Percentiles rank a stretch among this genome's conserved stretches.
phyloP scores from a whole-genome alignment of 2,888 invertebrate species.

The Sarcophaga variegata region DNA sequence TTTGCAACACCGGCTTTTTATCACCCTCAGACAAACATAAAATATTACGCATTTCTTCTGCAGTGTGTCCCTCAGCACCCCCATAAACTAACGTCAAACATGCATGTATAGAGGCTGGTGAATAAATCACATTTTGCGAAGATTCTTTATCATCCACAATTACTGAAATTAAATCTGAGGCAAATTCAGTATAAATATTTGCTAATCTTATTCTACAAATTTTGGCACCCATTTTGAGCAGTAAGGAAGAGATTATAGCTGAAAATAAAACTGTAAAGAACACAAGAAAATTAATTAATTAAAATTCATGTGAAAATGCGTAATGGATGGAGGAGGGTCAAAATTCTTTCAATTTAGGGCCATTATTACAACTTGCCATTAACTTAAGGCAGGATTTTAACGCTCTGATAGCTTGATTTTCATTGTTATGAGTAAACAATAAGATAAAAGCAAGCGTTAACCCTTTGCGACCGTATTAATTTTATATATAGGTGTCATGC shows the following conservation, averaged over 20 bases:
- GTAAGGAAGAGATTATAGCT: conserved; percentile 5
- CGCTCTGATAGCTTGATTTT: too few relatives aligned
- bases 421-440: too few relatives aligned
- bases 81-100: conserved; percentile 87
- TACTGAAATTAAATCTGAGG: conserved; percentile 73
- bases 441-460: too few relatives aligned
- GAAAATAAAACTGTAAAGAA: conserved; percentile 43
- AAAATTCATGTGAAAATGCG: too few relatives aligned
- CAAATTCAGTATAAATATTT: conserved; percentile 72
- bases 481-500: too few relatives aligned
- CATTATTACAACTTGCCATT: too few relatives aligned
- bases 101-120: conserved; percentile 85
- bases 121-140: conserved; percentile 74
- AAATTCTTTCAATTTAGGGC: too few relatives aligned
- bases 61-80: conserved; percentile 84
- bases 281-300: not conserved
- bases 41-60: conserved; percentile 73
- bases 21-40: conserved; percentile 72
- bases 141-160: conserved; percentile 64
- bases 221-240: conserved; percentile 56
- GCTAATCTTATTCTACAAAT: conserved; percentile 70
- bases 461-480: too few relatives aligned
- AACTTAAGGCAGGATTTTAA: too few relatives aligned
- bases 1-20: conserved; percentile 72
- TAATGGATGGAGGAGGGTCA: too few relatives aligned